Conservation (phyloP, 2,797 vertebrate species). For the Anguilla marmorata region DNA sequence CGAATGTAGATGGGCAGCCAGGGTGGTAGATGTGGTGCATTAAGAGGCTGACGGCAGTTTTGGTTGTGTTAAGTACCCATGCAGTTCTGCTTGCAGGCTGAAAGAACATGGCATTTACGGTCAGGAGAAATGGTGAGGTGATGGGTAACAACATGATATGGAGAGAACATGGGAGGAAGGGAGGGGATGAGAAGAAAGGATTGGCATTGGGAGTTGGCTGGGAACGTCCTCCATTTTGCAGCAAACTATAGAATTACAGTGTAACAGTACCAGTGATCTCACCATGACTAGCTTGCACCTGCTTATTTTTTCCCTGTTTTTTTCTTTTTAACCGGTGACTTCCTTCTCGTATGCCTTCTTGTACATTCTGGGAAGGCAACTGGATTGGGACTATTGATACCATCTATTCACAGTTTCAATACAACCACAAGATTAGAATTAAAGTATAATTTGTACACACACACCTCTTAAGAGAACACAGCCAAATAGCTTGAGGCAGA, state of each 20-base stretch:
- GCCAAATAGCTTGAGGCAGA: constrained; percentile 42
- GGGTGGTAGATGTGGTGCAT: too few species aligned
- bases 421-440: background rate
- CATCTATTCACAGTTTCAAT: background rate
- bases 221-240: constrained; percentile 16
- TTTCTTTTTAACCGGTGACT: background rate
- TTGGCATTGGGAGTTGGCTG: background rate
- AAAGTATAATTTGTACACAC: constrained; percentile 25
- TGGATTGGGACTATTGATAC: background rate
- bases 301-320: background rate
- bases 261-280: constrained; percentile 19
- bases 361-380: background rate
- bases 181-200: background rate
- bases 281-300: background rate
- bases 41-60: too few species aligned
- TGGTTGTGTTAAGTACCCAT: background rate
- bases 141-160: background rate
- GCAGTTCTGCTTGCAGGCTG: background rate
- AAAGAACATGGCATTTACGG: background rate
- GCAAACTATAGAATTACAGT: constrained; percentile 22
- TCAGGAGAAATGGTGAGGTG: background rate
- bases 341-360: background rate
- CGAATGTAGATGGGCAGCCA: background rate
- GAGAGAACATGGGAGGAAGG: background rate
- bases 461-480: background rate